Evolutionary conservation across 2,888 invertebrate species (phyloP).

Genomic region (Oxytorus armatus): DNA sequence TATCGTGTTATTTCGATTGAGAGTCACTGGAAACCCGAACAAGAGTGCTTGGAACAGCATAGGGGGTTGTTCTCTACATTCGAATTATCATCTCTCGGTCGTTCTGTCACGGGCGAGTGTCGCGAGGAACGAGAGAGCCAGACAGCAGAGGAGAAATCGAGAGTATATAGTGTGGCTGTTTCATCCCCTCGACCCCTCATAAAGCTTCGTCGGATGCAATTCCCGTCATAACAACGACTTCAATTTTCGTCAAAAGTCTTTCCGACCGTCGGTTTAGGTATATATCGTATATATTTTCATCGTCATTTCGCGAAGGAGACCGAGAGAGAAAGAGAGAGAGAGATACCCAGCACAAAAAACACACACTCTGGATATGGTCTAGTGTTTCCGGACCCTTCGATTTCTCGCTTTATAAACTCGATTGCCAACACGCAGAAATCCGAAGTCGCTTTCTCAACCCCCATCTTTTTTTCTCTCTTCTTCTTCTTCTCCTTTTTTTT

Average conservation of each 20-base stretch:
- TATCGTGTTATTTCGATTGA: slow-evolving; percentile 41
- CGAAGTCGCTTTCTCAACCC: slow-evolving; percentile 68
- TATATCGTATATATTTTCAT: slow-evolving; percentile 48
- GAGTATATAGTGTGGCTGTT: slow-evolving; percentile 50
- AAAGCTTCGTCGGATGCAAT: slow-evolving; percentile 82
- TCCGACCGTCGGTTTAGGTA: slow-evolving; percentile 77
- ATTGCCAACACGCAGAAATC: slow-evolving; percentile 78
- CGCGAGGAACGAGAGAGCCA: slow-evolving; percentile 33
- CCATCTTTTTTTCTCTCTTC: slow-evolving; percentile 45
- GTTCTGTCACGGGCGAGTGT: slow-evolving; percentile 59
- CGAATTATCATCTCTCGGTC: slow-evolving; percentile 66
- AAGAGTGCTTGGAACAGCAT: slow-evolving; percentile 53
- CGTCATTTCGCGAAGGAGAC: slow-evolving; percentile 30
- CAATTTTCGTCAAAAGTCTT: slow-evolving; percentile 84
- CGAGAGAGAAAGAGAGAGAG: slow-evolving; percentile 10
- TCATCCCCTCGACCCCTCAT: slow-evolving; percentile 70
- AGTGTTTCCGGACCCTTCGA: slow-evolving; percentile 79
- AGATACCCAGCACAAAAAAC: slow-evolving; percentile 34
- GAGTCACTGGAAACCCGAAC: slow-evolving; percentile 60
- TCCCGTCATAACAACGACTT: slow-evolving; percentile 84
- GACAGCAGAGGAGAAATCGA: slow-evolving; percentile 32
- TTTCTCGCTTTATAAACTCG: slow-evolving; percentile 84
- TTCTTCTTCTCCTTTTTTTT: slow-evolving; percentile 46
- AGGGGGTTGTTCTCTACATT: slow-evolving; percentile 67
- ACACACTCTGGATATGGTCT: slow-evolving; percentile 33